A percentile compares a stretch with the other conserved stretches of the same genome.
These are phyloP conservation scores for Montipora efflorescens DNA, from an alignment of 64 coral and sea anemone genomes.

Conservation along the genomic window DNA sequence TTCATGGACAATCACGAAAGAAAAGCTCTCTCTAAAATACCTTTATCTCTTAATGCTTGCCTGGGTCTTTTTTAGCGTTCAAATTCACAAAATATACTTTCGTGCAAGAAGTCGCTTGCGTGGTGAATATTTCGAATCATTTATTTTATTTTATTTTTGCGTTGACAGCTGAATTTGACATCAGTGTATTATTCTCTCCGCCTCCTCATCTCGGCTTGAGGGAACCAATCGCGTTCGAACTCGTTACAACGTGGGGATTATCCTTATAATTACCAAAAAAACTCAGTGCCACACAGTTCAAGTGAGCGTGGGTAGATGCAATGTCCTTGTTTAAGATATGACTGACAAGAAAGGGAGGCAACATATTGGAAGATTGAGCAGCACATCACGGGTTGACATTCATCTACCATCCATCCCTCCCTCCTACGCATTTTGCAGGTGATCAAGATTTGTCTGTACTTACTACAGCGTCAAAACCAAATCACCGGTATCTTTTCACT, in stretches of 20 bases:
- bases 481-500: not conserved
- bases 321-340: not conserved
- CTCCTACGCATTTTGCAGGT: conserved; percentile 41
- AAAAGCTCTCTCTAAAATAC: too few species aligned
- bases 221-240: not conserved
- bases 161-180: not conserved
- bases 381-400: not conserved
- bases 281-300: not conserved
- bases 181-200: not conserved
- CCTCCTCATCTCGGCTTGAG: not conserved
- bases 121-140: not conserved
- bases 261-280: not conserved
- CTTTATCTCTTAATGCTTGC: not conserved
- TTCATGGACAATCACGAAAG: too few species aligned
- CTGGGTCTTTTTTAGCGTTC: not conserved
- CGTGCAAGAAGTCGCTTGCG: not conserved
- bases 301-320: not conserved
- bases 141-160: not conserved
- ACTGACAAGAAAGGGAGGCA: not conserved
- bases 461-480: not conserved
- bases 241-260: not conserved
- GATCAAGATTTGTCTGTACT: not conserved
- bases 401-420: not conserved
- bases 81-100: not conserved
- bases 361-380: not conserved